Evolutionary conservation across 2,888 invertebrate species (phyloP).

Genomic region (Drosophila vallismaia): DNA sequence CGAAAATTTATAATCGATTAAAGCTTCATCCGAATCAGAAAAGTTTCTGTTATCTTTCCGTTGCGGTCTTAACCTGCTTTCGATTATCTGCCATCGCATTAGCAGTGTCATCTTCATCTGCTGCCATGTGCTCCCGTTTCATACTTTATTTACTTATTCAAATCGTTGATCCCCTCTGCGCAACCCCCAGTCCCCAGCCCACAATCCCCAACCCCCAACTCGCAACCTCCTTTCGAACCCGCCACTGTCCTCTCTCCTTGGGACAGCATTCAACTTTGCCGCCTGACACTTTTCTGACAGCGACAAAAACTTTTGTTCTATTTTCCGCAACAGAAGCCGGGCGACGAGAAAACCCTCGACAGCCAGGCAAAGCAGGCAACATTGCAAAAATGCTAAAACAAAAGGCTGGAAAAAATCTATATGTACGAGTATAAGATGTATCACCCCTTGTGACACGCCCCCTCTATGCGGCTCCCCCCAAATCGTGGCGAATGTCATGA

Average conservation of each 20-base stretch:
- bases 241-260: constrained; percentile 14
- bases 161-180: constrained; percentile 62
- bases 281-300: constrained; percentile 82
- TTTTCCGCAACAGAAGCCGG: constrained; percentile 61
- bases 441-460: constrained; percentile 18
- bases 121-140: constrained; percentile 60
- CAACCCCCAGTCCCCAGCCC: constrained; percentile 4
- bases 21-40: not conserved
- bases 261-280: constrained; percentile 71
- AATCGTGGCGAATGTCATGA: constrained; percentile 67
- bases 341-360: constrained; percentile 41
- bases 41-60: constrained; percentile 13
- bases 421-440: constrained; percentile 39
- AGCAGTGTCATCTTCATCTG: constrained; percentile 73
- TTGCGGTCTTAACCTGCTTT: constrained; percentile 30
- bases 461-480: constrained; percentile 4
- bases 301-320: constrained; percentile 79
- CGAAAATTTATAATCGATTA: constrained; percentile 3
- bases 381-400: constrained; percentile 62
- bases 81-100: constrained; percentile 59
- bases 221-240: constrained; percentile 47
- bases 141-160: constrained; percentile 75
- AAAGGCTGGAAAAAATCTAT: constrained; percentile 48
- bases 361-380: constrained; percentile 46
- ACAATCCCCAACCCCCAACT: constrained; percentile 3